phyloP scores from a whole-genome alignment of 2,888 invertebrate genomes.

The Lutraria lutraria region DNA sequence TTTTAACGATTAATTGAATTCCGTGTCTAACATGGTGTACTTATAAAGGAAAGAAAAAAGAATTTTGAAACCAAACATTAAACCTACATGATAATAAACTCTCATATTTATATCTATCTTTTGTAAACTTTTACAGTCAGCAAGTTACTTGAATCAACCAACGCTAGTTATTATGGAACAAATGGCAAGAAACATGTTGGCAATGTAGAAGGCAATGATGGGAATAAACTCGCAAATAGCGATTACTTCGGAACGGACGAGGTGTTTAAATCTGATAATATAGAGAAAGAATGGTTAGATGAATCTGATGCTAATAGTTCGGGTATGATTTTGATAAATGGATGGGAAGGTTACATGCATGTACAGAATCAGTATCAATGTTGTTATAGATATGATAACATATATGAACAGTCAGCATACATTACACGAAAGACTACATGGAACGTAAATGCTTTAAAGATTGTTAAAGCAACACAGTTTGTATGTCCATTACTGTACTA shows the following conservation, averaged over 20 bases:
- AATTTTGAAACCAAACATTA: neutral
- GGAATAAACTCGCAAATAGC: too few species aligned
- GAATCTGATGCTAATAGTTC: neutral
- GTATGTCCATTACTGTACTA: slow-evolving; percentile 35
- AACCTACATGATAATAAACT: neutral
- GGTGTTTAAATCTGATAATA: neutral
- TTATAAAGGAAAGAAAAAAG: neutral
- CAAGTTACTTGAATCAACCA: neutral
- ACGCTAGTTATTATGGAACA: neutral
- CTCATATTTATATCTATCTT: neutral
- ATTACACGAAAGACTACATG: slow-evolving; percentile 33
- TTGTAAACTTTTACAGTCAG: neutral
- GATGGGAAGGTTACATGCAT: slow-evolving; percentile 26
- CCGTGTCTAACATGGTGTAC: too few species aligned
- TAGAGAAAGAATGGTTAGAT: neutral
- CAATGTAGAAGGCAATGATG: neutral
- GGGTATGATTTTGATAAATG: slow-evolving; percentile 24
- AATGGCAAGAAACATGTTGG: neutral
- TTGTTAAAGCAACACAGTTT: slow-evolving; percentile 44
- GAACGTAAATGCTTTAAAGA: slow-evolving; percentile 30
- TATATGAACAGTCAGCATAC: neutral
- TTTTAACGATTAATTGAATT: too few species aligned
- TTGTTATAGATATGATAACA: slow-evolving; percentile 36
- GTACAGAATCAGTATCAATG: slow-evolving; percentile 13
- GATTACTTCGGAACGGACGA: neutral